Conservation (phyloP, 2,888 invertebrate genomes). For the Siphonodentalium dalli region DNA sequence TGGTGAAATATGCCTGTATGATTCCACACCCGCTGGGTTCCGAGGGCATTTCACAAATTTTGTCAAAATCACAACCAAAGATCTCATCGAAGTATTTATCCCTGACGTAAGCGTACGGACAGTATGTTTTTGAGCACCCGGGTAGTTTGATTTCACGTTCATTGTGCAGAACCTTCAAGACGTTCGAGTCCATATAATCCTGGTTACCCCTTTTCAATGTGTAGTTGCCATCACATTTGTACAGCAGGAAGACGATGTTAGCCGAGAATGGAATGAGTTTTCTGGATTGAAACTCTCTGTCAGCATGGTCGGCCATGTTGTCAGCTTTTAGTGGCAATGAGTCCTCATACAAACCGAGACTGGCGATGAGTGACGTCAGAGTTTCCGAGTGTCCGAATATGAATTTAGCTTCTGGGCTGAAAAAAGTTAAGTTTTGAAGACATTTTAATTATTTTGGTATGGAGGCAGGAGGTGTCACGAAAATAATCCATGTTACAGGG, state of each 20-base stretch:
- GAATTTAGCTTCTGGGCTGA: no score
- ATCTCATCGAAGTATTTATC: constrained; percentile 25
- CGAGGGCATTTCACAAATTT: no score
- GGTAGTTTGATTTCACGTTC: constrained; percentile 41
- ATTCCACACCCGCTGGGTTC: no score
- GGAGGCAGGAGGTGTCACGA: no score
- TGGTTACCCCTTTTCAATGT: no score
- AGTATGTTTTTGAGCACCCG: constrained; percentile 32
- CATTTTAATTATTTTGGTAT: no score
- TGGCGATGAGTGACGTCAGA: constrained; percentile 41
- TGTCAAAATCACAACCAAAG: constrained; percentile 35
- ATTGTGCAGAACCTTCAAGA: constrained; percentile 42
- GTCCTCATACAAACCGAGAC: constrained; percentile 59
- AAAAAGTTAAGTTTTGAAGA: no score
- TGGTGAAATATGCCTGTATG: no score
- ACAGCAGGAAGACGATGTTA: constrained; percentile 59
- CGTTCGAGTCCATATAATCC: constrained; percentile 26
- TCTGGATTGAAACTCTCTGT: constrained; percentile 54
- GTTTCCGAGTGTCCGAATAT: constrained; percentile 58
- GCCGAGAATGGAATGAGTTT: constrained; percentile 57
- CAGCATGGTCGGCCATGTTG: constrained; percentile 36
- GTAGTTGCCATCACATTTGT: no score
- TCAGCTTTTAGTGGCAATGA: constrained; percentile 42
- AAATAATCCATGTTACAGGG: no score
- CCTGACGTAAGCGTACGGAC: constrained; percentile 31